Evolutionary conservation across 2,888 invertebrate genomes (phyloP), one percentile per base, ranked within the genome.

Genomic region (Cantharis lateralis): DNA sequence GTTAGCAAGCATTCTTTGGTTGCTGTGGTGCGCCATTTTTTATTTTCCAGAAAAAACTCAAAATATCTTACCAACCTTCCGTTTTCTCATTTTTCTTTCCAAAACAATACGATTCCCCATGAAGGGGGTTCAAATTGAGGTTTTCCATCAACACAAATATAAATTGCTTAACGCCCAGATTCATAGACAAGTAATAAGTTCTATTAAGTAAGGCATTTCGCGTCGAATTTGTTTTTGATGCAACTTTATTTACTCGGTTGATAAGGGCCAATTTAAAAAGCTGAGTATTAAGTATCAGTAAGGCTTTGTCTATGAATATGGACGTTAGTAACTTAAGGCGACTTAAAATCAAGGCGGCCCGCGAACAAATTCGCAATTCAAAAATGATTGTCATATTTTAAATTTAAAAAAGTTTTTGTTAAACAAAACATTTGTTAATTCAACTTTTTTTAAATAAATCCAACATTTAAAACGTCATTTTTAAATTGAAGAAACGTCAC

Each of bases 401-500:
- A 48, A 48, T n/a, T 20, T 13, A 24, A 20, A 64, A 28, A 66
- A 66, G 24, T 24, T 66, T 66, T 66, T 66, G 18, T 66, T 20
- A 66, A 66, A 66, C 64, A 66, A 66, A 66, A 66, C 24, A 20
- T 66, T 66, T 20, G 18, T 20, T 9, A 20, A 66, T 66, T 66
- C 64, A 66, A 15, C 9, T 66, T 66, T 64, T 66, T 66, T 20
- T 4, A 20, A 66, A 66, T 66, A 15, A 24, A 20, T n/a, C 64
- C 16, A 66, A 66, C 64, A 66, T 66, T 66, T 66, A 66, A 20
- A 20, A 66, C 24, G 64, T 66, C 64, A 66, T n/a, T 66, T 66
- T 66, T 20, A 20, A 66, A 20, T 16, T 15, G 64, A 66, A 66
- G 20, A 66, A 10, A 66, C 64, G 15, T 20, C 18, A 66, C 16